Evolutionary conservation across 1,140 invertebrate species (phyloP).

Genomic region (Achatina immaculata): DNA sequence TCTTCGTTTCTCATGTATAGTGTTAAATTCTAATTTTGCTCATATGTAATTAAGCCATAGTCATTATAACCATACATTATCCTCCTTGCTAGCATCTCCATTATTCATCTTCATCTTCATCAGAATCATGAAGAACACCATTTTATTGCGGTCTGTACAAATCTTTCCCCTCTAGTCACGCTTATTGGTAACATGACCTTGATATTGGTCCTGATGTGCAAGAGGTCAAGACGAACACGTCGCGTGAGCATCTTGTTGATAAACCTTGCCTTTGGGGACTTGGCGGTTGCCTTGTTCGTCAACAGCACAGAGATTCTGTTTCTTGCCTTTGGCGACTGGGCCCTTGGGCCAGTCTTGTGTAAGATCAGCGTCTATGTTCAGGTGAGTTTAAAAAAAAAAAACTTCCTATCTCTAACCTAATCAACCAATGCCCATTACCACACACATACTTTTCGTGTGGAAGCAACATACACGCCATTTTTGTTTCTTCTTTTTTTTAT

Average conservation of each 20-base stretch:
- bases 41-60: neutral
- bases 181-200: constrained; percentile 64
- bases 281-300: constrained; percentile 71
- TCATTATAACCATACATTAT: too few relatives aligned
- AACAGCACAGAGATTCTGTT: constrained; percentile 72
- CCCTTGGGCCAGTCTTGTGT: constrained; percentile 70
- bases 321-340: constrained; percentile 72
- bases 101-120: neutral
- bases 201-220: constrained; percentile 59
- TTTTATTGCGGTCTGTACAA: too few relatives aligned
- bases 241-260: constrained; percentile 69
- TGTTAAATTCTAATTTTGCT: neutral
- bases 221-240: constrained; percentile 56
- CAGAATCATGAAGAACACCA: too few relatives aligned
- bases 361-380: constrained; percentile 71
- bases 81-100: neutral
- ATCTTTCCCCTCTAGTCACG: constrained; percentile 37
- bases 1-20: too few relatives aligned
- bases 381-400: constrained; percentile 13
- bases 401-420: neutral
- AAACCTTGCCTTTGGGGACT: constrained; percentile 71
- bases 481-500: neutral
- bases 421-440: neutral
- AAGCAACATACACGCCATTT: neutral
- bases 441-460: neutral